phyloP scores from a whole-genome alignment of 2,113 vertebrate genomes.

The Chaenogobius annularis region DNA sequence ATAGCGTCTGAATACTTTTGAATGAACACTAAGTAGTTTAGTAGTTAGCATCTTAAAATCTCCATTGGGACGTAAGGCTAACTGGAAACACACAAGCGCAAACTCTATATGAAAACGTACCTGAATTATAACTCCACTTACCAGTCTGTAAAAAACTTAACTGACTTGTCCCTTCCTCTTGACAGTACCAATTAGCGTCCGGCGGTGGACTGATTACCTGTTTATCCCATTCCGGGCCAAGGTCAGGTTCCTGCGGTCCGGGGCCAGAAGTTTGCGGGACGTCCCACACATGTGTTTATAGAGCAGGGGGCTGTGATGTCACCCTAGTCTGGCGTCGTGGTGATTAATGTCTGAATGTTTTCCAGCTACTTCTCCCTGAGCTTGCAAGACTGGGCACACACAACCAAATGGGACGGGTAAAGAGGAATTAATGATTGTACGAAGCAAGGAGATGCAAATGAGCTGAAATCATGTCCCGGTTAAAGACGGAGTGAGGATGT shows the following conservation, averaged over 20 bases:
- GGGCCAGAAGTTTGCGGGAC: slow-evolving; percentile 19
- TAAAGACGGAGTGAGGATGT: not conserved
- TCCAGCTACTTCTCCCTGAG: slow-evolving; percentile 67
- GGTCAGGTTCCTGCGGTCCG: slow-evolving; percentile 15
- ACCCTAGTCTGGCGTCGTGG: slow-evolving; percentile 68
- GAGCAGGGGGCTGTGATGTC: slow-evolving; percentile 68
- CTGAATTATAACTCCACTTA: no score
- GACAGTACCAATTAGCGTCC: slow-evolving; percentile 45
- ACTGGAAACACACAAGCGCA: no score
- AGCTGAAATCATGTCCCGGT: not conserved
- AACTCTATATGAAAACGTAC: no score
- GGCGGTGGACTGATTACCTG: slow-evolving; percentile 63
- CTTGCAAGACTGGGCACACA: slow-evolving; percentile 24
- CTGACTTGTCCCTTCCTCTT: not conserved
- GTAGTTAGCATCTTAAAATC: no score
- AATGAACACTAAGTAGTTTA: no score
- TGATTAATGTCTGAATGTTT: slow-evolving; percentile 78
- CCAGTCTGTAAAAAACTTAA: not conserved
- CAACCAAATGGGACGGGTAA: not conserved
- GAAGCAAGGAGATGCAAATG: slow-evolving; percentile 6
- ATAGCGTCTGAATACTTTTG: no score
- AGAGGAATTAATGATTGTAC: not conserved
- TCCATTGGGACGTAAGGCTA: no score
- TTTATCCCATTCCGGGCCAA: slow-evolving; percentile 50
- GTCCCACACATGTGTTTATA: slow-evolving; percentile 58